Evolutionary conservation across 2,888 invertebrate species (phyloP).

Genomic region (Pollenia angustigena): DNA sequence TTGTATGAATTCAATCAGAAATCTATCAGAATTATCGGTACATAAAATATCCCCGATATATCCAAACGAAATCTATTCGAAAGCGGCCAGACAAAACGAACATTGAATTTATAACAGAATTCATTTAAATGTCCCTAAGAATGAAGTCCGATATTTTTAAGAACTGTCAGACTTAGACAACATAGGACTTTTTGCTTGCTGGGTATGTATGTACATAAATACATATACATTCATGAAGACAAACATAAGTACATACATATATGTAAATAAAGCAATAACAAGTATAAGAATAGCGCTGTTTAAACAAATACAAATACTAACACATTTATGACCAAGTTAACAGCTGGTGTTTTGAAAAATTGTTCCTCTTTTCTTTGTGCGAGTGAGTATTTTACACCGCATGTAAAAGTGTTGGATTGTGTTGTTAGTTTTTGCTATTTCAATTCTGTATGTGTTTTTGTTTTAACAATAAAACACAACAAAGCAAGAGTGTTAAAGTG

Average conservation of each 20-base stretch:
- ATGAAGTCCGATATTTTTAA: too few species aligned
- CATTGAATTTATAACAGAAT: too few species aligned
- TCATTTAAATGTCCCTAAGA: too few species aligned
- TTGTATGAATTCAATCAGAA: too few species aligned
- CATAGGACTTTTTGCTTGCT: too few species aligned
- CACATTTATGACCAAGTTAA: conserved; percentile 67
- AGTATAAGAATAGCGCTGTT: neutral
- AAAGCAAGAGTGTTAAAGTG: neutral
- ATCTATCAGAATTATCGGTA: too few species aligned
- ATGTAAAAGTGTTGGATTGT: neutral
- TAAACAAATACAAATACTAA: conserved; percentile 18
- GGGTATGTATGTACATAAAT: neutral
- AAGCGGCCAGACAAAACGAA: too few species aligned
- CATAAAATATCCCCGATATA: too few species aligned
- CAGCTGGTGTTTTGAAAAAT: conserved; percentile 71
- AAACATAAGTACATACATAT: neutral
- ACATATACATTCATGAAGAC: neutral
- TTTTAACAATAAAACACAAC: conserved; percentile 40
- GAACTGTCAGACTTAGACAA: too few species aligned
- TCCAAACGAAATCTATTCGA: too few species aligned
- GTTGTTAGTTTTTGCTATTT: conserved; percentile 40
- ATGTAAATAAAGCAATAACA: conserved; percentile 38
- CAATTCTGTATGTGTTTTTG: conserved; percentile 5
- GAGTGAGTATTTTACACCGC: neutral
- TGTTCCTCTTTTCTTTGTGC: neutral